Evolutionary conservation across 2,113 vertebrate species (phyloP), one percentile per base, ranked within the genome.

Genomic region (Sylvietta virens): DNA sequence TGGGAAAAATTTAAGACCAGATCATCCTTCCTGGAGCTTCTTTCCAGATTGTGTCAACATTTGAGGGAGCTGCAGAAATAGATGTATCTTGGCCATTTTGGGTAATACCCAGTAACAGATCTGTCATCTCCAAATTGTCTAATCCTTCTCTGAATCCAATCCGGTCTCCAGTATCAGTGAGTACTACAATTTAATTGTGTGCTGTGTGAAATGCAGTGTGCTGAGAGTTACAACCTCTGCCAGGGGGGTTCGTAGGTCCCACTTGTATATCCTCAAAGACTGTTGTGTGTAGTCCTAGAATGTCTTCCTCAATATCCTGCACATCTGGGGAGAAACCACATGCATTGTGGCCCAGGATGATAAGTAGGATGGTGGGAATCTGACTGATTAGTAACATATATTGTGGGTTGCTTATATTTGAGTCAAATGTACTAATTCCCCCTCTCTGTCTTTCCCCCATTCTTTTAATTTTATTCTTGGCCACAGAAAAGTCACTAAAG

Each of bases 381-480:
- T 91, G 57, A 53, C 61, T 91, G 86, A 95, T 92, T 64, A 89
- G 50, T 87, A 82, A 91, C 73, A 48, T 81, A 28, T 76, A 91
- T 95, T 87, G 70, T 91, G 66, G 56, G 66, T 81, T 90, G 54
- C 69, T 85, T 89, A 39, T 67, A 65, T 67, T 87, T 92, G 33
- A 94, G 42, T 91, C 70, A 94, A 89, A 90, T 66, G 61, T 57
- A 54, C 30, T 92, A 82, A 92, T 92, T 94, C 58, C 26, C 14
- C 13, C 7, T 71, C 30, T 79, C 37, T 37, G 19, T 85, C 50
- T 88, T 86, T 58, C 18, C 86, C 30, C 54, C 6, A 76, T 94
- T 87, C 57, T 89, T 92, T 84, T 65, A 65, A 71, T 89, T 94
- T 81, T 67, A 56, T 83, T 86, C 87, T 92, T 97, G 88, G 81